A percentile compares a stretch with the other conserved stretches of the same genome.
Conservation (phyloP, 1,140 invertebrate species). For the Pissodes strobi region DNA sequence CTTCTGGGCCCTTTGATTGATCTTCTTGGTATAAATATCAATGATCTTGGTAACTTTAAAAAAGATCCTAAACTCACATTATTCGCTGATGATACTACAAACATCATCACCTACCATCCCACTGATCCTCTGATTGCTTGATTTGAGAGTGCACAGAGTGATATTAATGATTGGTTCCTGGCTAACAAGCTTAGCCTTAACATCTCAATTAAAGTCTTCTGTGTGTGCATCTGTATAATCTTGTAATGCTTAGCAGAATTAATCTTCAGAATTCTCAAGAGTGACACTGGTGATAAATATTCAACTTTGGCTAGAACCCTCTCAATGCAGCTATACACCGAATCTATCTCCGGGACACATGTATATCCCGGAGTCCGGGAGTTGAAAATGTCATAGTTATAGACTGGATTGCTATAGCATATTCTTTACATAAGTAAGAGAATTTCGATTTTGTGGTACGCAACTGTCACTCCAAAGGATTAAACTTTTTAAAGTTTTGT, state of each 20-base stretch:
- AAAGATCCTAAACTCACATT: too few relatives aligned
- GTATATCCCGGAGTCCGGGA: constrained; percentile 41
- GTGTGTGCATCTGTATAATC: constrained; percentile 27
- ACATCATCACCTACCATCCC: too few relatives aligned
- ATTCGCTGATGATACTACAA: too few relatives aligned
- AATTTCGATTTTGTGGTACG: constrained; percentile 47
- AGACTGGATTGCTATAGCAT: constrained; percentile 30
- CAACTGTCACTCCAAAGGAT: constrained; percentile 45
- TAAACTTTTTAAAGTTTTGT: constrained; percentile 23
- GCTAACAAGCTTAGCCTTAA: too few relatives aligned
- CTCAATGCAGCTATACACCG: constrained; percentile 44
- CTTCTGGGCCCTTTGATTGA: too few relatives aligned
- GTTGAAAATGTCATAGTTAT: constrained; percentile 46
- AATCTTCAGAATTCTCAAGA: constrained; percentile 30
- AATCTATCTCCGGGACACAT: constrained; percentile 46
- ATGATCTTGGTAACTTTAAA: too few relatives aligned
- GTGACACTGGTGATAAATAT: constrained; percentile 40
- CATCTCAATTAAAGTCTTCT: constrained; percentile 28
- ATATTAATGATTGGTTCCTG: too few relatives aligned
- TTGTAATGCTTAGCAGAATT: constrained; percentile 22
- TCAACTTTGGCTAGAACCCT: constrained; percentile 36
- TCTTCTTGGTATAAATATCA: too few relatives aligned
- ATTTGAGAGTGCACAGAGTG: too few relatives aligned
- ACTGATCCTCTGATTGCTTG: too few relatives aligned
- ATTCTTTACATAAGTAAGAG: constrained; percentile 40